A percentile compares a stretch with the other conserved stretches of the same genome.
Evolutionary conservation across 2,797 vertebrate genomes (phyloP).

Genomic region (Pseudomugil gertrudae): DNA sequence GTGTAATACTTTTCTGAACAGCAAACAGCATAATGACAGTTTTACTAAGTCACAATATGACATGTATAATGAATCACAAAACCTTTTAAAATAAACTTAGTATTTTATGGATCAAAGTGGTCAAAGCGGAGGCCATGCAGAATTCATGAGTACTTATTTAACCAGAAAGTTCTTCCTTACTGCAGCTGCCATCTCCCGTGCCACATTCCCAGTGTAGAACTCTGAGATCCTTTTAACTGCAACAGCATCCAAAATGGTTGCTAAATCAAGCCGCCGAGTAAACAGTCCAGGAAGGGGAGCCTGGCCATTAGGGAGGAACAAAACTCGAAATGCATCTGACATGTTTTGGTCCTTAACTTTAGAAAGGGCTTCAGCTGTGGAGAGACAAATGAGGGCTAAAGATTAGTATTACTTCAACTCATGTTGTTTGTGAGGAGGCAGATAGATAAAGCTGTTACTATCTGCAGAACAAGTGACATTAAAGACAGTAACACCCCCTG

Average conservation of each 20-base stretch:
- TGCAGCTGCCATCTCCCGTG: conserved; percentile 89
- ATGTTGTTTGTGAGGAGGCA: neutral
- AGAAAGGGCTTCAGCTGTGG: conserved; percentile 87
- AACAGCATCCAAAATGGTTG: conserved; percentile 85
- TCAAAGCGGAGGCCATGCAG: conserved; percentile 13
- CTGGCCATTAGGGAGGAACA: conserved; percentile 86
- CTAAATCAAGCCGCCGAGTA: conserved; percentile 87
- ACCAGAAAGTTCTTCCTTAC: conserved; percentile 74
- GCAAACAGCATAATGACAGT: neutral
- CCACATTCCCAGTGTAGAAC: conserved; percentile 91
- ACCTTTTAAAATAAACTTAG: neutral
- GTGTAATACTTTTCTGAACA: neutral
- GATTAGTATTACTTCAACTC: neutral
- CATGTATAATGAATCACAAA: neutral
- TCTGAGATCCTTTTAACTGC: conserved; percentile 84
- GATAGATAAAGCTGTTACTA: neutral
- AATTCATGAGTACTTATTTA: conserved; percentile 40
- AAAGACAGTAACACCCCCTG: conserved; percentile 2
- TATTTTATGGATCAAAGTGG: neutral
- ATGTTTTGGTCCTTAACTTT: conserved; percentile 85
- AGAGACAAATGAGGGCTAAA: conserved; percentile 5
- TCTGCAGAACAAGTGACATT: neutral
- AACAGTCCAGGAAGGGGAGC: conserved; percentile 85
- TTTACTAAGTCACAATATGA: neutral
- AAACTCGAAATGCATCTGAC: conserved; percentile 84